phyloP scores from a whole-genome alignment of 2,888 invertebrate genomes.

The Lithosia quadra region DNA sequence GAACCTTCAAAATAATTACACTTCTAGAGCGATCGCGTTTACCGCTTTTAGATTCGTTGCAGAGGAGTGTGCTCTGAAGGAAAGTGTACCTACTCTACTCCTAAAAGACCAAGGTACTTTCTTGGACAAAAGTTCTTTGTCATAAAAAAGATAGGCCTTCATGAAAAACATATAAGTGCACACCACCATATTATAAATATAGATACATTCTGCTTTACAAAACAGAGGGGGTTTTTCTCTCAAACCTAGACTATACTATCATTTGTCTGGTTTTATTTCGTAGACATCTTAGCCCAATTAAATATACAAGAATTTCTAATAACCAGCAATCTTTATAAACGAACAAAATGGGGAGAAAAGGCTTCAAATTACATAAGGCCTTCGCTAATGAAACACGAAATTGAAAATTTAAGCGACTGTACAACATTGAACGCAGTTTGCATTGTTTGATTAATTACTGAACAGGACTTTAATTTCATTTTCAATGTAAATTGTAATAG shows the following conservation, averaged over 20 bases:
- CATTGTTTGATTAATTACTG: conserved; percentile 44
- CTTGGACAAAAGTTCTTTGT: no score
- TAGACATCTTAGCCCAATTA: conserved; percentile 38
- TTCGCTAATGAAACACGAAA: conserved; percentile 58
- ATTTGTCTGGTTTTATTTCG: conserved; percentile 3
- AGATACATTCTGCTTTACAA: no score
- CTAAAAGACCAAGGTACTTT: no score
- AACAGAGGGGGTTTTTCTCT: not conserved
- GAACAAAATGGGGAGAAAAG: conserved; percentile 51
- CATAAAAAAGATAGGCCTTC: no score
- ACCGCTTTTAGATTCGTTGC: no score
- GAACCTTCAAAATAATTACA: no score
- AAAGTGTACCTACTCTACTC: no score
- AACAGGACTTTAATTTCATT: conserved; percentile 36
- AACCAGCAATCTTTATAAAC: conserved; percentile 48
- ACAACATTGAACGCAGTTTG: conserved; percentile 38
- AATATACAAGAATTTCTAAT: conserved; percentile 47
- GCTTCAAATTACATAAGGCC: conserved; percentile 57
- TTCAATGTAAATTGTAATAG: conserved; percentile 25
- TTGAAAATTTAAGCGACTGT: conserved; percentile 53
- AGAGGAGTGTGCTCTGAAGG: no score
- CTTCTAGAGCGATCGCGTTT: no score
- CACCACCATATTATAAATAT: no score
- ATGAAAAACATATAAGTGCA: no score
- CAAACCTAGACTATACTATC: not conserved